Evolutionary conservation across 2,797 vertebrate genomes (phyloP).

Genomic region (Atherinosoma microstoma): DNA sequence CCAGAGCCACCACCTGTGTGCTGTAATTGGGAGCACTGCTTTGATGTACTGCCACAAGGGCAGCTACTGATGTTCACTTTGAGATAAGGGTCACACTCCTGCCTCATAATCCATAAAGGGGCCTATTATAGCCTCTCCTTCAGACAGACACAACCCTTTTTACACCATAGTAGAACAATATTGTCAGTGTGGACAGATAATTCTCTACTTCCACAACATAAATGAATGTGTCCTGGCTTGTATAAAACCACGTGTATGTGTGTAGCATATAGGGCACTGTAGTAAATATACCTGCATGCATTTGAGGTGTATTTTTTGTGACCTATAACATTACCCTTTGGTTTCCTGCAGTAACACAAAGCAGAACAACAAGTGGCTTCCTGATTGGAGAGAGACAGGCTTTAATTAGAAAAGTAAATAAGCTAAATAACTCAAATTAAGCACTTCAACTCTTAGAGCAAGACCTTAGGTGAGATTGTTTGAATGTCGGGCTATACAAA

Average conservation of each 20-base stretch:
- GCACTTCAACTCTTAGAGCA: neutral
- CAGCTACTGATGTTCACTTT: conserved; percentile 78
- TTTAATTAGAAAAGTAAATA: conserved; percentile 2
- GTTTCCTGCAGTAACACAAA: neutral
- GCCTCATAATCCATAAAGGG: conserved; percentile 80
- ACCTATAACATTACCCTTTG: neutral
- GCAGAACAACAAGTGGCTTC: neutral
- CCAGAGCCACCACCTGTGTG: conserved; percentile 59
- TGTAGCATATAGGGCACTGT: neutral
- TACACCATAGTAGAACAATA: conserved; percentile 69
- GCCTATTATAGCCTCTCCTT: conserved; percentile 71
- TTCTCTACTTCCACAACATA: conserved; percentile 40
- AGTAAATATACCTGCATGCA: neutral
- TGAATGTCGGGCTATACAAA: neutral
- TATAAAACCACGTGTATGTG: conserved; percentile 7
- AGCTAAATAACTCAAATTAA: neutral
- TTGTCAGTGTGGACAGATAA: conserved; percentile 23
- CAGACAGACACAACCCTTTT: conserved; percentile 68
- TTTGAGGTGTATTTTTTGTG: neutral
- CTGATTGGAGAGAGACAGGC: neutral
- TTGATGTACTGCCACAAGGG: conserved; percentile 72
- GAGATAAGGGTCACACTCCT: conserved; percentile 76
- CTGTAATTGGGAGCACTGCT: conserved; percentile 64
- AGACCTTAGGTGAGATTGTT: neutral
- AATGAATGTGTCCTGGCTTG: conserved; percentile 35